phyloP scores from a whole-genome alignment of 2,797 vertebrate species.

The Lates japonicus region DNA sequence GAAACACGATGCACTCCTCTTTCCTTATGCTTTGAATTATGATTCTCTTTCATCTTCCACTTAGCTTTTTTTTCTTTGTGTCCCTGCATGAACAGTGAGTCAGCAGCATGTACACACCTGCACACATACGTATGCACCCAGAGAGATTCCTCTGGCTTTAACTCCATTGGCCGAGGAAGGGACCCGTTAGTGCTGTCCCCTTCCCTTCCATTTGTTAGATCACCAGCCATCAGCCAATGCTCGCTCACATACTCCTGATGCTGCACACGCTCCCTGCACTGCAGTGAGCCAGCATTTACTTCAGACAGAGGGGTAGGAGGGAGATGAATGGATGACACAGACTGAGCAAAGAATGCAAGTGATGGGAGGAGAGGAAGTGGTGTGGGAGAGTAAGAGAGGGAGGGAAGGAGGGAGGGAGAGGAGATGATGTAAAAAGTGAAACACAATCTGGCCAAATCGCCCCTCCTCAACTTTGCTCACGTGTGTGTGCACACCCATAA shows the following conservation, averaged over 20 bases:
- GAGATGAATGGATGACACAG: conserved; percentile 60
- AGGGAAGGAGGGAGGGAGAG: conserved; percentile 16
- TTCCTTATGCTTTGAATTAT: background rate
- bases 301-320: conserved; percentile 61
- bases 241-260: conserved; percentile 86
- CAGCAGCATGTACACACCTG: background rate
- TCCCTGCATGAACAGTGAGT: background rate
- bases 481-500: conserved; percentile 66
- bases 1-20: background rate
- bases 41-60: background rate
- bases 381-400: conserved; percentile 10
- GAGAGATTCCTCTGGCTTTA: background rate
- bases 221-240: conserved; percentile 43
- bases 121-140: background rate
- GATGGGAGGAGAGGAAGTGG: conserved; percentile 61
- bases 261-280: conserved; percentile 89
- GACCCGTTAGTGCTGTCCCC: no score
- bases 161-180: background rate
- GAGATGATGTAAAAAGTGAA: conserved; percentile 87
- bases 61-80: no score
- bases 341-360: conserved; percentile 39
- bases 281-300: conserved; percentile 90
- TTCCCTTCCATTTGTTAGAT: background rate
- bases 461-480: conserved; percentile 80
- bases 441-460: conserved; percentile 70